These are phyloP conservation scores for Isoperla grammatica DNA, from an alignment of 2,888 invertebrate genomes.

Conservation along the genomic window DNA sequence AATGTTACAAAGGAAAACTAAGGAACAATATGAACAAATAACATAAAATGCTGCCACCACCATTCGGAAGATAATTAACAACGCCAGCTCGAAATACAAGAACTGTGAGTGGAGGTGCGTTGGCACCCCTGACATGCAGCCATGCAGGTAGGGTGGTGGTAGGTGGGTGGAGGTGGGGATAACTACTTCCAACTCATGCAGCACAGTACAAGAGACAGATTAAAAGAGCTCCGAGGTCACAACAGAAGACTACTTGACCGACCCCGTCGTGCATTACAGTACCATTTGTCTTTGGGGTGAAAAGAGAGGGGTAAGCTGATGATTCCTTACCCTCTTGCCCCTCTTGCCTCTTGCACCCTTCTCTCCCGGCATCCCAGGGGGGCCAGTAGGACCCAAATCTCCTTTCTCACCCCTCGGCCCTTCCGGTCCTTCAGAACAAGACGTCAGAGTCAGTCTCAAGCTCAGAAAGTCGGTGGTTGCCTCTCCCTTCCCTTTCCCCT, in stretches of 20 bases:
- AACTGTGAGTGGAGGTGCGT: background rate
- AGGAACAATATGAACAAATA: background rate
- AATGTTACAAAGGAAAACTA: background rate
- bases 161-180: conserved; percentile 1
- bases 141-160: background rate
- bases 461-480: background rate
- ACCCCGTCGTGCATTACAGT: background rate
- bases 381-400: conserved; percentile 68
- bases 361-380: conserved; percentile 74
- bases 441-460: conserved; percentile 1
- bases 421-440: conserved; percentile 50
- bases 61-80: background rate
- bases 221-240: too few relatives aligned
- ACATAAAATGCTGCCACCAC: conserved; percentile 14
- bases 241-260: background rate
- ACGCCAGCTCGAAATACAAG: too few relatives aligned
- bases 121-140: conserved; percentile 8
- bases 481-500: background rate
- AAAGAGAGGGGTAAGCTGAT: background rate
- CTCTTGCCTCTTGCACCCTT: conserved; percentile 87
- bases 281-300: background rate
- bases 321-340: conserved; percentile 81
- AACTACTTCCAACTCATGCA: background rate
- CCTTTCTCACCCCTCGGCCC: conserved; percentile 73
- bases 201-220: background rate